Conservation (phyloP, 2,797 vertebrate species). For the Hippocampus kuda region DNA sequence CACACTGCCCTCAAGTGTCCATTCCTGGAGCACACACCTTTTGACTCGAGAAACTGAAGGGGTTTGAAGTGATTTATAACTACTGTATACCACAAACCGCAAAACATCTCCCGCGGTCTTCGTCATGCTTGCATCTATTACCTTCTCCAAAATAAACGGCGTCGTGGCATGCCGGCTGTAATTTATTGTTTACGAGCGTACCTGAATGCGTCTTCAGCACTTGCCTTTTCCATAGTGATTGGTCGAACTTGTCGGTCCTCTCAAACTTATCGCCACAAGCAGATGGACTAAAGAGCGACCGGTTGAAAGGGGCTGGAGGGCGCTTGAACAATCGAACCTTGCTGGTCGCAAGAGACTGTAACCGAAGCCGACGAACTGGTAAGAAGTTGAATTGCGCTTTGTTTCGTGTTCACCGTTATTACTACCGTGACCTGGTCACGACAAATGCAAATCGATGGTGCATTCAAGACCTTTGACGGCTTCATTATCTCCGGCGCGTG, state of each 20-base stretch:
- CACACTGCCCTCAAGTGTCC: slow-evolving; percentile 49
- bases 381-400: slow-evolving; percentile 12
- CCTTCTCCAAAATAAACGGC: neutral
- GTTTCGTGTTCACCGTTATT: neutral
- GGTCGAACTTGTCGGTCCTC: slow-evolving; percentile 28
- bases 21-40: slow-evolving; percentile 6
- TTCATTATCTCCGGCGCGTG: neutral
- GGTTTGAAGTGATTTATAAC: neutral
- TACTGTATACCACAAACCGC: too few relatives aligned
- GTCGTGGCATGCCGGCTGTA: neutral
- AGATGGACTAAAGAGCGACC: slow-evolving; percentile 28
- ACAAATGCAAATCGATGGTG: slow-evolving; percentile 12
- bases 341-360: slow-evolving; percentile 38
- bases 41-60: neutral
- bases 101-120: too few relatives aligned
- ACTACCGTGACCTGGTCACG: neutral
- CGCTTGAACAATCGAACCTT: slow-evolving; percentile 20
- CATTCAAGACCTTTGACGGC: neutral
- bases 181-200: neutral
- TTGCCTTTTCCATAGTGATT: slow-evolving; percentile 25
- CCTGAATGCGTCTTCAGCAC: slow-evolving; percentile 14
- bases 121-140: neutral
- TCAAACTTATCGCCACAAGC: slow-evolving; percentile 8
- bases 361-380: slow-evolving; percentile 60
- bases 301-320: slow-evolving; percentile 33